Conservation (phyloP, 1,140 invertebrate genomes). For the Lepidotrigona ventralis region DNA sequence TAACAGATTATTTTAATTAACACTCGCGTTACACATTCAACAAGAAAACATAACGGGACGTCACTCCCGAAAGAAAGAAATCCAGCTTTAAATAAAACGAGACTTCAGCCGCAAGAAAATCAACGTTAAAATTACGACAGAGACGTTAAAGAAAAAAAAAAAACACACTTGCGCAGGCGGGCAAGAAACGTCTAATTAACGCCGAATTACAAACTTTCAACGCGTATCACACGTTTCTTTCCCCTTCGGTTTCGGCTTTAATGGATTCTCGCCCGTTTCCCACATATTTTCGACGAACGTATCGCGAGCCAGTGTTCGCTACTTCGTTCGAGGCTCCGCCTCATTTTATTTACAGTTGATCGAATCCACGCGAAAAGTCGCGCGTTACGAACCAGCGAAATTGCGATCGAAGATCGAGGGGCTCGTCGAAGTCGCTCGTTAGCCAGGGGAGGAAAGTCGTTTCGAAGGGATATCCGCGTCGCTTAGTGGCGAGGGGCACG, state of each 20-base stretch:
- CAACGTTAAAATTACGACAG: background rate
- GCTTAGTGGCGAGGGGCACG: background rate
- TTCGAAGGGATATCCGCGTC: conserved; percentile 41
- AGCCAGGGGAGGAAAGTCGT: conserved; percentile 52
- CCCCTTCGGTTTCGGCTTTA: background rate
- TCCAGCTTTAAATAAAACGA: background rate
- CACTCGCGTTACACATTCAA: background rate
- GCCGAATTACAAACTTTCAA: background rate
- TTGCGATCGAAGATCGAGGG: conserved; percentile 39
- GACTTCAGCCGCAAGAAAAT: background rate
- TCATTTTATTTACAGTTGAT: conserved; percentile 51
- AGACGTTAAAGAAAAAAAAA: too few species aligned
- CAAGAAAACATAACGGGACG: background rate
- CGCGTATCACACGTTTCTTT: background rate
- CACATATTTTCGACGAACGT: background rate
- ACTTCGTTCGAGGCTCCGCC: background rate
- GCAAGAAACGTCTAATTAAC: background rate
- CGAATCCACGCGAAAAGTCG: conserved; percentile 48
- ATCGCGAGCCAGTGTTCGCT: background rate
- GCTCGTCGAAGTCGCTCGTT: conserved; percentile 61
- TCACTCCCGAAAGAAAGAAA: accelerated
- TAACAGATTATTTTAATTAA: too few species aligned
- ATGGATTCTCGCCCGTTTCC: too few species aligned
- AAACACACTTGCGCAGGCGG: too few species aligned
- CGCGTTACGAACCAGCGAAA: background rate